Base-by-base conservation (phyloP, 2,888 invertebrate species). In the Drymonia ruficornis region DNA sequence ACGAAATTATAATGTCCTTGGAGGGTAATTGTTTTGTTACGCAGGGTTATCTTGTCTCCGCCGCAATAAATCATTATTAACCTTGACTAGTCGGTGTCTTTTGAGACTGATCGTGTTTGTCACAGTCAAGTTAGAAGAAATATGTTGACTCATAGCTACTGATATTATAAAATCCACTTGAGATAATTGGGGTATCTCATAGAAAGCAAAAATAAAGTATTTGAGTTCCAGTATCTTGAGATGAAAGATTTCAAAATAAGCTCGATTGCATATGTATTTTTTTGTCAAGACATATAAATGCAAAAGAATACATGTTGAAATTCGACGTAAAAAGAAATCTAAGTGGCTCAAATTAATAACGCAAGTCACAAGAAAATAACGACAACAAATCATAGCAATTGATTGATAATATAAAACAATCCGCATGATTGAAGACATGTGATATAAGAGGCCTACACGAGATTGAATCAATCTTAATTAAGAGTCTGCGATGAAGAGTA, bases 401-500 rank as follows among this genome's bases (percentile, higher is more conserved):
- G 36, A 36, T n/a, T 11, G 2, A 36, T 36, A n/a, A 54, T 42
- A 45, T 50, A 56, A 19, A 38, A 55, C 54, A 52, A 50, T 55
- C 40, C 49, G 45, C 43, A 46, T 47, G 44, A 43, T 55, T 52
- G 43, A 45, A 57, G 51, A 54, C 65, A 64, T 59, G 55, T 64
- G 69, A 68, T 50, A 46, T 57, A 49, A 58, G 53, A 40, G 57
- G 59, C 55, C 52, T 64, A 58, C 59, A 56, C 60, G 55, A 60
- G 50, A 56, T 59, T 55, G 55, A 61, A 70, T 70, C 73, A 61
- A 70, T 70, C 71, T 58, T 53, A 70, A 70, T 70, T 53, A 57
- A 19, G 49, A 50, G 48, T 48, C 50, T 57, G 58, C 59, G 59
- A 68, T 53, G 56, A 19, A 28, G 53, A 38, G 13, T 43, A 38